Conservation (phyloP, 1,140 invertebrate species). For the Maconellicoccus hirsutus region DNA sequence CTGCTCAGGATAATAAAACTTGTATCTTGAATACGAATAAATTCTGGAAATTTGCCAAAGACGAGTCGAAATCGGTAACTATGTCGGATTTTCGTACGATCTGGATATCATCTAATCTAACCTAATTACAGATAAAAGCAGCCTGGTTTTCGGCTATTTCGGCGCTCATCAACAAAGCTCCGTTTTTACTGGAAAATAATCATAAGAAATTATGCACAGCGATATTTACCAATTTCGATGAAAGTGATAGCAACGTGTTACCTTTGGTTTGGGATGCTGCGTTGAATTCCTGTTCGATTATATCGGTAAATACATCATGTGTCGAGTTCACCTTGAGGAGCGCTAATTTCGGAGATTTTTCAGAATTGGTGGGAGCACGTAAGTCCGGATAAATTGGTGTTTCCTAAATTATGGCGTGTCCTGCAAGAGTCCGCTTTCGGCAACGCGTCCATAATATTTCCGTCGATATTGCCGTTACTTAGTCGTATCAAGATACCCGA, state of each 20-base stretch:
- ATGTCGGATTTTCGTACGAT: neutral
- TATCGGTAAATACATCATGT: constrained; percentile 40
- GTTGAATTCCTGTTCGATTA: constrained; percentile 44
- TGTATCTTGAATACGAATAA: constrained; percentile 49
- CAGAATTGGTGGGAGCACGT: constrained; percentile 56
- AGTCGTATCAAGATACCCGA: constrained; percentile 50
- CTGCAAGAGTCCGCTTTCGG: constrained; percentile 52
- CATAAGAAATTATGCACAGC: constrained; percentile 44
- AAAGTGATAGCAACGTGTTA: constrained; percentile 52
- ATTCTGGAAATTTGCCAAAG: constrained; percentile 60
- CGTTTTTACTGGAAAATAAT: constrained; percentile 38
- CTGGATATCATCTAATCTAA: neutral
- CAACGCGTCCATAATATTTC: constrained; percentile 54
- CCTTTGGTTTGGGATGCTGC: constrained; percentile 57
- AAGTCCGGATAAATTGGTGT: constrained; percentile 53
- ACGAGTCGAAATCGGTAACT: constrained; percentile 31
- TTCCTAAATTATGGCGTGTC: constrained; percentile 55
- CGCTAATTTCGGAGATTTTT: no score
- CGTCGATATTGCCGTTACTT: constrained; percentile 59
- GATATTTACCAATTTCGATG: constrained; percentile 55
- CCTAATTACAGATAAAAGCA: constrained; percentile 37
- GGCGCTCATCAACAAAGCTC: constrained; percentile 45
- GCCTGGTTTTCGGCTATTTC: constrained; percentile 54
- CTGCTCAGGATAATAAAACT: constrained; percentile 38
- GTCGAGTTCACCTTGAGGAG: neutral